Evolutionary conservation across 2,113 vertebrate genomes (phyloP).

Genomic region (Cephalopholis sonnerati): DNA sequence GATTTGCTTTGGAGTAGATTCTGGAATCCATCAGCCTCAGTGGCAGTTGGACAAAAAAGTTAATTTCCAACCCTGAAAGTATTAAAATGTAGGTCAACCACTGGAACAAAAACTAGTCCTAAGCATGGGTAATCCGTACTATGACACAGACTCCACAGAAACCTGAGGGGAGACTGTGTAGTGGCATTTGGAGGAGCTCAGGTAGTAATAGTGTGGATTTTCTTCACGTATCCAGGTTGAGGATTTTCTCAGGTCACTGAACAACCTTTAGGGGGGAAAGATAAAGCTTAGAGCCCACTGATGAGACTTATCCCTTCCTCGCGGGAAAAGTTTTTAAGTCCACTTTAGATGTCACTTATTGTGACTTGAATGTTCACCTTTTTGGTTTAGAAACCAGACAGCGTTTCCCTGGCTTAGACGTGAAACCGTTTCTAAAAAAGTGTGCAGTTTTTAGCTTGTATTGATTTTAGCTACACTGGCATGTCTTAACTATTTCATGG

Average conservation of each 20-base stretch:
- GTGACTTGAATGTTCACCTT: conserved; percentile 13
- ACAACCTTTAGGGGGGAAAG: conserved; percentile 35
- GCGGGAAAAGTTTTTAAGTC: conserved; percentile 7
- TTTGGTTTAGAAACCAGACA: not conserved
- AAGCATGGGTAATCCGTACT: not conserved
- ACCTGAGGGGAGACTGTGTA: not conserved
- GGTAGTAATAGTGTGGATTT: conserved; percentile 16
- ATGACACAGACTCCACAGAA: not conserved
- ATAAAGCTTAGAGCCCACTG: conserved; percentile 30
- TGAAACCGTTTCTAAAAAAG: not conserved
- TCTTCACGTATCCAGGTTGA: conserved; percentile 18
- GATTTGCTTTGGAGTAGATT: no score
- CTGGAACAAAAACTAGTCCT: not conserved
- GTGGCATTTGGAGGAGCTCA: conserved; percentile 5
- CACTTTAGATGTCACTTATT: conserved; percentile 21
- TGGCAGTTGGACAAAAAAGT: no score
- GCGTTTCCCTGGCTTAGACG: not conserved
- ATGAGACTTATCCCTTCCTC: conserved; percentile 21
- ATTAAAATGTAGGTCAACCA: not conserved
- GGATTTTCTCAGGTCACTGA: conserved; percentile 26
- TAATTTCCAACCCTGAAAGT: no score
- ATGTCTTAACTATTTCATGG: not conserved
- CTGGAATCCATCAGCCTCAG: no score
- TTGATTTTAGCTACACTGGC: not conserved
- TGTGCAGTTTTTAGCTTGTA: not conserved